These are phyloP conservation scores for Salvelinus namaycush DNA, from an alignment of 2,113 vertebrate species.

Conservation along the genomic window DNA sequence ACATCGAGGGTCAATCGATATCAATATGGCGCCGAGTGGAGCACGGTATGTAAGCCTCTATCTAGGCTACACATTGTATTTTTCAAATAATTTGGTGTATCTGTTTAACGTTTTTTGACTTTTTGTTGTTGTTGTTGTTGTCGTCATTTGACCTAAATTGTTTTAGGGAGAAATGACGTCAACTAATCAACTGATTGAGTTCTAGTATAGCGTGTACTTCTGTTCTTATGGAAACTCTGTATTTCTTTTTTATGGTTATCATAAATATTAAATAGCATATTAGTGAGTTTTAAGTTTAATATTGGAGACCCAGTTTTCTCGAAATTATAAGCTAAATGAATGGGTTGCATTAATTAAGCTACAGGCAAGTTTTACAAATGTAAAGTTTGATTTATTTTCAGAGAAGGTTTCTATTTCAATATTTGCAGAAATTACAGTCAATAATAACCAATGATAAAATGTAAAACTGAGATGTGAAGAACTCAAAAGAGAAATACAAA, in stretches of 20 bases:
- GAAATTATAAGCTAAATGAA: too few species aligned
- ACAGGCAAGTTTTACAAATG: too few species aligned
- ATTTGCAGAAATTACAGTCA: neutral
- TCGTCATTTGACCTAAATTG: neutral
- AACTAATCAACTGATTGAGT: neutral
- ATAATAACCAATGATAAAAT: neutral
- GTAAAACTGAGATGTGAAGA: neutral
- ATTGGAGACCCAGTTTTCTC: too few species aligned
- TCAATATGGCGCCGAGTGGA: conserved; percentile 61
- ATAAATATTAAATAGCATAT: neutral
- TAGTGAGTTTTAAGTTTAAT: too few species aligned
- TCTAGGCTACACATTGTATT: neutral
- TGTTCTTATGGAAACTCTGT: neutral
- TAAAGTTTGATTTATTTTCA: neutral
- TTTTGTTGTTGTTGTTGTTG: neutral
- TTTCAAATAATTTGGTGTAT: conserved; percentile 10
- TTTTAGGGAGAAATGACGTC: neutral
- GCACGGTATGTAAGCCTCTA: conserved; percentile 75
- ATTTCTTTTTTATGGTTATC: neutral
- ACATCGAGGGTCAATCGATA: conserved; percentile 87
- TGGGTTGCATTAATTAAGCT: too few species aligned
- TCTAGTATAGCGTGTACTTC: neutral
- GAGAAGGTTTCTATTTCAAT: neutral
- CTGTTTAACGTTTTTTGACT: neutral
- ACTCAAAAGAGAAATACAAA: neutral